phyloP scores from a whole-genome alignment of 2,797 vertebrate genomes.

The Poeciliopsis paucimaculata region DNA sequence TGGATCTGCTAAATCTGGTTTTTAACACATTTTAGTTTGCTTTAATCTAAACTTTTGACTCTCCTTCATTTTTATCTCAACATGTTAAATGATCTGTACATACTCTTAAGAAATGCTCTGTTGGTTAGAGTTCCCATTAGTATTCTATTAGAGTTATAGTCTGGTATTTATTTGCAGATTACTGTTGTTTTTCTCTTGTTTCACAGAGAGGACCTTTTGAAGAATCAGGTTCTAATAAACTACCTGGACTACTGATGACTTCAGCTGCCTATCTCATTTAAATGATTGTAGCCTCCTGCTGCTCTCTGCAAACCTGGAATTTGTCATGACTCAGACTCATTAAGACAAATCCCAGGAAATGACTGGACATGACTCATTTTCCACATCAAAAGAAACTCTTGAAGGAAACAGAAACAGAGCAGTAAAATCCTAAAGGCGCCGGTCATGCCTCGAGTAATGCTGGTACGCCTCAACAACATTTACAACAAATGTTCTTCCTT shows the following conservation, averaged over 20 bases:
- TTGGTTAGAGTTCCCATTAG: neutral
- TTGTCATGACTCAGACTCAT: constrained; percentile 14
- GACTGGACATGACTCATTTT: neutral
- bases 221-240: neutral
- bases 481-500: neutral
- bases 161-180: neutral
- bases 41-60: neutral
- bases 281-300: constrained; percentile 8
- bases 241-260: neutral
- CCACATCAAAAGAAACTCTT: constrained; percentile 1
- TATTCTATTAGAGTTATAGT: neutral
- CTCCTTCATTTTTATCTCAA: neutral
- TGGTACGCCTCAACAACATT: neutral
- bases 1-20: neutral
- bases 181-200: neutral
- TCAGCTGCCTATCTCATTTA: neutral
- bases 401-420: constrained; percentile 1
- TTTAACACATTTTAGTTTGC: neutral
- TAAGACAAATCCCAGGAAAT: constrained; percentile 15
- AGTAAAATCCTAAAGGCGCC: neutral
- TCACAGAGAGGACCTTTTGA: neutral
- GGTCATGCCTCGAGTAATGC: neutral
- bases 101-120: neutral
- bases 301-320: neutral
- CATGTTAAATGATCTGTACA: neutral